These are phyloP conservation scores for Enteromius thamalakanensis DNA, from an alignment of 2,797 vertebrate genomes.

Conservation along the genomic window DNA sequence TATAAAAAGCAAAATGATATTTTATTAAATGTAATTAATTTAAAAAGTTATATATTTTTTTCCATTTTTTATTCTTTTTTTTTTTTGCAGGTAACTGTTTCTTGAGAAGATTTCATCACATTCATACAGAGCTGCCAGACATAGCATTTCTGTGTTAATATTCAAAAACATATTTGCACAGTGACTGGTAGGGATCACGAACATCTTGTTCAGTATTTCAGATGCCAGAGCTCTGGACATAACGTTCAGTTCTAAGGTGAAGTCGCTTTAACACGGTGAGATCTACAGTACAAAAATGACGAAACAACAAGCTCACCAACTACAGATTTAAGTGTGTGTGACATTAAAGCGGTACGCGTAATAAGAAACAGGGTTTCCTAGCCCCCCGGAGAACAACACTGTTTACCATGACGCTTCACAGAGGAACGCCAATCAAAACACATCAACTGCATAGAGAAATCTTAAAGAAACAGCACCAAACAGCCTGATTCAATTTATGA, in stretches of 20 bases:
- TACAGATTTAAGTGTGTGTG: not conserved
- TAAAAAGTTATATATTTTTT: not conserved
- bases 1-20: not conserved
- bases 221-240: not conserved
- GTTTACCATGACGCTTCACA: not conserved
- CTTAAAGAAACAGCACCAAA: not conserved
- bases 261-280: not conserved
- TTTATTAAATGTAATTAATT: not conserved
- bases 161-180: not conserved
- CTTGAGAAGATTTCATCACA: not conserved
- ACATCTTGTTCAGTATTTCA: not conserved
- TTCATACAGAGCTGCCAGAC: not conserved
- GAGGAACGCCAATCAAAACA: not conserved
- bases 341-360: not conserved
- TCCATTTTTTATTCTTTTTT: not conserved
- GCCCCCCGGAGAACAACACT: not conserved
- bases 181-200: not conserved
- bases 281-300: not conserved
- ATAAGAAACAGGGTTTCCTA: not conserved
- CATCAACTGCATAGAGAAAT: not conserved
- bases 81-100: not conserved
- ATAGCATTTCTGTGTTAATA: not conserved
- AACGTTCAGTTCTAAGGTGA: not conserved
- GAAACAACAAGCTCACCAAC: not conserved
- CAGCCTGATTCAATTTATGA: not conserved